A percentile compares a stretch with the other conserved stretches of the same genome.
Conservation (phyloP, 2,797 vertebrate genomes). For the Tokudaia tokunoshimensis region DNA sequence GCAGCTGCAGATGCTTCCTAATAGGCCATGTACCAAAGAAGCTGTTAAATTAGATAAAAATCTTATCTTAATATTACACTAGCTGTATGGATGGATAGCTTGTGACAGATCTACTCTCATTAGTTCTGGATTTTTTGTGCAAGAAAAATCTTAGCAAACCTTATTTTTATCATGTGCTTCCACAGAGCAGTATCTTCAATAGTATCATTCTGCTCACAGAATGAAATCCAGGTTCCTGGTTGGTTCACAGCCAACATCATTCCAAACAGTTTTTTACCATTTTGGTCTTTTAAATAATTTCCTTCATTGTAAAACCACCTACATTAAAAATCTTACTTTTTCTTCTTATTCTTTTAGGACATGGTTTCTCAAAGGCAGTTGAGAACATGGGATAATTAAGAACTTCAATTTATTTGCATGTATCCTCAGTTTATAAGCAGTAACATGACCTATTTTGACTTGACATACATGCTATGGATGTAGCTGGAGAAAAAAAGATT, state of each 20-base stretch:
- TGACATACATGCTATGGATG: neutral
- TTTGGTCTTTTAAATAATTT: constrained; percentile 4
- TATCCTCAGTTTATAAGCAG: neutral
- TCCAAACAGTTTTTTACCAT: neutral
- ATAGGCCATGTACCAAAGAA: neutral
- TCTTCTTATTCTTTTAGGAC: neutral
- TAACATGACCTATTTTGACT: neutral
- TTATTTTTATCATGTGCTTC: neutral
- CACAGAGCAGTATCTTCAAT: neutral
- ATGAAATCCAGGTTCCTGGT: constrained; percentile 8
- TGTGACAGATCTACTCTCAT: constrained; percentile 29
- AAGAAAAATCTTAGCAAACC: constrained; percentile 28
- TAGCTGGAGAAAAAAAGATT: neutral
- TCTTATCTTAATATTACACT: neutral
- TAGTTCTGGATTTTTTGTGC: constrained; percentile 26
- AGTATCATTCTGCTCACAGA: neutral
- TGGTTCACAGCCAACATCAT: neutral
- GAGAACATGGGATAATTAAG: constrained; percentile 5
- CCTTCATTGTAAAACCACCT: neutral
- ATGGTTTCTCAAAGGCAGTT: neutral
- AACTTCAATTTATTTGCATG: neutral
- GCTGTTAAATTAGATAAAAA: constrained; percentile 50
- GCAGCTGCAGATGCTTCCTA: constrained; percentile 32
- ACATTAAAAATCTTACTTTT: neutral
- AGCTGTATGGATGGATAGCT: neutral